phyloP scores from a whole-genome alignment of 2,888 invertebrate species.

The Brachypalpus laphriformis region DNA sequence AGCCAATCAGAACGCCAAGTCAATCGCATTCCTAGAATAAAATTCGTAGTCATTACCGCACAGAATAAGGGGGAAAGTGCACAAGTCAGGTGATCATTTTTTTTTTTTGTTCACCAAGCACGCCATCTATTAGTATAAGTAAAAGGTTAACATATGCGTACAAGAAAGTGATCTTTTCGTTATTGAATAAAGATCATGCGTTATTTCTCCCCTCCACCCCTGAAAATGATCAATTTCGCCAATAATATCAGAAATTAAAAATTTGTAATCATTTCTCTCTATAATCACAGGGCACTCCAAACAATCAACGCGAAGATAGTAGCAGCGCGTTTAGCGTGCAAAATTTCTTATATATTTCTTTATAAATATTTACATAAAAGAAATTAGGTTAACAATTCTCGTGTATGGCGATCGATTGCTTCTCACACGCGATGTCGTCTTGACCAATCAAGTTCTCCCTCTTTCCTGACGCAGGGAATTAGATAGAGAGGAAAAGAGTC shows the following conservation, averaged over 20 bases:
- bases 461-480: neutral
- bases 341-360: neutral
- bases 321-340: slow-evolving; percentile 1
- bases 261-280: neutral
- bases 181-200: neutral
- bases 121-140: too few relatives aligned
- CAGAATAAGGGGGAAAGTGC: too few relatives aligned
- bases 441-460: slow-evolving; percentile 1
- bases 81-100: too few relatives aligned
- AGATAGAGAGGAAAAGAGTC: too few relatives aligned
- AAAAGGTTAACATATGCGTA: too few relatives aligned
- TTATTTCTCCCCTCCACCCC: too few relatives aligned
- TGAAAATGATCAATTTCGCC: neutral
- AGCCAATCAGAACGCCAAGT: too few relatives aligned
- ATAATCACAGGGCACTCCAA: neutral
- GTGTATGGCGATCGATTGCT: slow-evolving; percentile 13
- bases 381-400: slow-evolving; percentile 31
- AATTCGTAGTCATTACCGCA: too few relatives aligned
- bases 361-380: slow-evolving; percentile 11
- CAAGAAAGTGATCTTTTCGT: too few relatives aligned
- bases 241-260: slow-evolving; percentile 4
- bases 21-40: too few relatives aligned
- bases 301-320: neutral
- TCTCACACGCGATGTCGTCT: slow-evolving; percentile 7
- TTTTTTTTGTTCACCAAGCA: too few relatives aligned